phyloP scores from a whole-genome alignment of 2,888 invertebrate genomes.

The Tipula lateralis region DNA sequence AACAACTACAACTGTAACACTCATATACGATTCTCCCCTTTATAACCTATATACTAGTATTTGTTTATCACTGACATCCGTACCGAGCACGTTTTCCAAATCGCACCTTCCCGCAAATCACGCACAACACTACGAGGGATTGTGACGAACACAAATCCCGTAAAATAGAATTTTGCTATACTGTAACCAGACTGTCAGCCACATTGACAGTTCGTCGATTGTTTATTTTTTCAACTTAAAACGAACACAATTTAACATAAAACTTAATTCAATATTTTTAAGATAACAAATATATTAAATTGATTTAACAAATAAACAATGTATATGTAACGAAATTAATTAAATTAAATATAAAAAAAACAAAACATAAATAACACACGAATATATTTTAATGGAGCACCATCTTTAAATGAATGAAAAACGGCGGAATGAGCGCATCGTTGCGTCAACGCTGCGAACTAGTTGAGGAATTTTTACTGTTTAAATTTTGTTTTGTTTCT shows the following conservation, averaged over 20 bases:
- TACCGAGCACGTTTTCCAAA: neutral
- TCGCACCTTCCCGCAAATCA: neutral
- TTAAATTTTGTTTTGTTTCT: neutral
- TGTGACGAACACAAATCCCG: neutral
- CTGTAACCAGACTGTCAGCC: constrained; percentile 26
- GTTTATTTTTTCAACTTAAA: neutral
- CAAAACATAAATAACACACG: constrained; percentile 7
- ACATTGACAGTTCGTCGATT: constrained; percentile 26
- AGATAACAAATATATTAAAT: neutral
- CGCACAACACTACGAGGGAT: neutral
- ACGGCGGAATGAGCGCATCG: neutral
- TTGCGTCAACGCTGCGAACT: constrained; percentile 47
- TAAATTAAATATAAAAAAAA: neutral
- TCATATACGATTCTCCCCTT: neutral
- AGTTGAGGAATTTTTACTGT: constrained; percentile 12
- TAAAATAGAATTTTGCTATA: neutral
- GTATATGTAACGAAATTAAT: constrained; percentile 2
- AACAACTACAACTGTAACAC: neutral
- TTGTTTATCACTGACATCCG: neutral
- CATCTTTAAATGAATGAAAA: constrained; percentile 27
- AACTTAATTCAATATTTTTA: neutral
- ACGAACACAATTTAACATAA: neutral
- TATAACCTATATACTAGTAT: neutral
- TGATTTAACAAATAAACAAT: neutral
- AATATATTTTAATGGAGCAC: neutral